Base-by-base conservation (phyloP, 2,797 vertebrate species). In the Argya squamiceps region DNA sequence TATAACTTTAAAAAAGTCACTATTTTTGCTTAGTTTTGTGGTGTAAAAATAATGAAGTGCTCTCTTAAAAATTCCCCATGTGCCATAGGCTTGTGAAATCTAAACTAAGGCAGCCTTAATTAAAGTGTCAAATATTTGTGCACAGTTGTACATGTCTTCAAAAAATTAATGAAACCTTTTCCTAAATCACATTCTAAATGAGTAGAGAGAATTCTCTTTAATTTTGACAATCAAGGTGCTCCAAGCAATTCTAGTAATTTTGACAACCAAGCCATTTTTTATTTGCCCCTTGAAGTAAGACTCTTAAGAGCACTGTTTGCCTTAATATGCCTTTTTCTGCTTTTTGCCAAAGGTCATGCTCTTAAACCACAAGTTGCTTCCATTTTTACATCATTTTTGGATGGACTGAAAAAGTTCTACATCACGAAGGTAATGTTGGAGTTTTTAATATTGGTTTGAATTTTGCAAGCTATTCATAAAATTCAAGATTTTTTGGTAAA, bases 291-390 rank as follows among this genome's bases (percentile, higher is more conserved):
- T 83, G 78, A 85, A 87, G 52, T 44, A 63, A 60, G 37, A 74
- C 12, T 83, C 74, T 70, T 63, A 89, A 93, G 60, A 80, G 34
- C 20, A 37, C 17, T 26, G 9, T 83, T 83, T 88, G 34, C 49
- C 22, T 87, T 92, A 95, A 91, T 34, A 3, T 19, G 37, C 6
- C 8, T 46, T 68, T 91, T 84, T 59, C 47, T 15, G 10, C 70
- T 92, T 89, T 83, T 91, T 93, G 23, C 63, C 67, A 60, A 98
- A 99, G 99, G 99, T 98, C 99, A 99, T 94, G 99, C 99, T 93
- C 99, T 99, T 97, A 99, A 99, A 98, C 99, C 99, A 97, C 99
- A 99, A 98, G 99, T 99, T 97, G 99, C 99, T 88, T 99, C 99
- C 79, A 98, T 99, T 97, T 99, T 99, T 98, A 99, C 99, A 27